Percentiles rank a stretch among this genome's conserved stretches.
These are phyloP conservation scores for Aspidiotus destructor DNA, from an alignment of 2,888 invertebrate species.

Conservation along the genomic window DNA sequence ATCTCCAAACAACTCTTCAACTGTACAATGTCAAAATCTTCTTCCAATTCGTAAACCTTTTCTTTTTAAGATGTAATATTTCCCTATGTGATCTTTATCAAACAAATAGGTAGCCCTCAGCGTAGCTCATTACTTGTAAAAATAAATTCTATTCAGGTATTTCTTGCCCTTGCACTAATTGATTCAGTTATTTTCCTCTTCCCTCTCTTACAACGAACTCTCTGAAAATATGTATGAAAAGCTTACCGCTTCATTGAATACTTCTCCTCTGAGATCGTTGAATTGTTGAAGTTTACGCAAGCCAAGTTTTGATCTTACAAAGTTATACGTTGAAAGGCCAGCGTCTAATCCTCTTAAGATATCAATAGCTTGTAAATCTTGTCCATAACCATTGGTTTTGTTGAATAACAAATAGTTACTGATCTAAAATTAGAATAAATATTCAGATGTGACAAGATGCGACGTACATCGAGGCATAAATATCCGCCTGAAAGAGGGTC, in stretches of 20 bases:
- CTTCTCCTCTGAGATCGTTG: not conserved
- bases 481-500: no score
- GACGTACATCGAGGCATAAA: no score
- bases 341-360: not conserved
- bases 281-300: not conserved
- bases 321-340: not conserved
- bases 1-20: no score
- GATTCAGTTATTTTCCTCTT: no score
- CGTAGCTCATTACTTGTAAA: no score
- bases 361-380: conserved; percentile 1
- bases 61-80: not conserved
- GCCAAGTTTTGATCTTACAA: not conserved
- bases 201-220: no score
- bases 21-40: no score
- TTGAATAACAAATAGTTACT: not conserved
- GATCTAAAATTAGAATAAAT: not conserved
- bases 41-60: not conserved
- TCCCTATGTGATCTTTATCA: no score
- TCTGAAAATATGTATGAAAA: no score
- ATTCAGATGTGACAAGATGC: not conserved
- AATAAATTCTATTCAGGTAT: no score
- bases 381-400: not conserved
- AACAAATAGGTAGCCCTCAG: no score
- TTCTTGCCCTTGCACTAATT: no score
- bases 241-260: not conserved